These are phyloP conservation scores for Macropis europaea DNA, from an alignment of 2,888 invertebrate species.

Conservation along the genomic window DNA sequence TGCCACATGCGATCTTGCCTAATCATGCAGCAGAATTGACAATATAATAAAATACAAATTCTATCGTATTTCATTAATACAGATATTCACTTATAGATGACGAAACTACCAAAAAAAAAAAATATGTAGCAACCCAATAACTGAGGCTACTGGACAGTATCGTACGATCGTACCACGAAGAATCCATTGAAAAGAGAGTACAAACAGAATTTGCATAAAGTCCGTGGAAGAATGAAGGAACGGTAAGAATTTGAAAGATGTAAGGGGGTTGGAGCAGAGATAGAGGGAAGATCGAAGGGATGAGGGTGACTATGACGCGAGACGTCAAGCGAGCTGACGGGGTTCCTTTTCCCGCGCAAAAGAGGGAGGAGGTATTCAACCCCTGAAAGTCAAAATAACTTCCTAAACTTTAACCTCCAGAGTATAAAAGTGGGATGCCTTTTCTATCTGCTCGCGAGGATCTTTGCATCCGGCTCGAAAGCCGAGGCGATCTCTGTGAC, in stretches of 20 bases:
- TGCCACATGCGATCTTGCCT: no score
- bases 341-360: conserved; percentile 50
- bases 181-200: no score
- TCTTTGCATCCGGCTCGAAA: conserved; percentile 64
- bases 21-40: no score
- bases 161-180: no score
- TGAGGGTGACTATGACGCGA: conserved; percentile 70
- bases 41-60: no score
- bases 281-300: conserved; percentile 48
- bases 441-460: conserved; percentile 73
- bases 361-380: conserved; percentile 33
- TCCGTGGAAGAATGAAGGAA: conserved; percentile 18
- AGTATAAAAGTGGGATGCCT: conserved; percentile 73
- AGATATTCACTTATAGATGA: no score
- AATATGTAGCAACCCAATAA: no score
- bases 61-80: no score
- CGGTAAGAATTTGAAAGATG: conserved; percentile 12
- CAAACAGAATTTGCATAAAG: no score
- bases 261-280: conserved; percentile 19
- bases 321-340: conserved; percentile 69
- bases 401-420: conserved; percentile 74
- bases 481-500: conserved; percentile 37
- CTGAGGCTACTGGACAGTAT: no score
- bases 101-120: no score
- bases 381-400: conserved; percentile 76